Evolutionary conservation across 2,797 vertebrate genomes (phyloP).

Genomic region (Eutrigla gurnardus): DNA sequence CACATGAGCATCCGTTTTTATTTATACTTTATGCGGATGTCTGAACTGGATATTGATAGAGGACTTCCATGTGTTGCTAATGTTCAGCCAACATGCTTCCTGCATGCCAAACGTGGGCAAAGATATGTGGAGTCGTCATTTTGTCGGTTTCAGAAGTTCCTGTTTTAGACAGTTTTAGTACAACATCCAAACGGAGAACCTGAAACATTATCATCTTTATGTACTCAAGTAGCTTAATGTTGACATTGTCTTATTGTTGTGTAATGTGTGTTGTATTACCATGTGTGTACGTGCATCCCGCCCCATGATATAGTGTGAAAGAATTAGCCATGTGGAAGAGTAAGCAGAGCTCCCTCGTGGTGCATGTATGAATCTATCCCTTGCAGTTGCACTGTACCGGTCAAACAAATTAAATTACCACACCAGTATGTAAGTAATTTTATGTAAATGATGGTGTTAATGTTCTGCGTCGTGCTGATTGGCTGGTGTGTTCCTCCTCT

Average conservation of each 20-base stretch:
- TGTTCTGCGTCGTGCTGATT: conserved; percentile 91
- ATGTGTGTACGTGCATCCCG: conserved; percentile 1
- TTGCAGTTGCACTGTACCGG: conserved; percentile 87
- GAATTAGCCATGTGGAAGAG: conserved; percentile 88
- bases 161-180: conserved; percentile 16
- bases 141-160: conserved; percentile 5
- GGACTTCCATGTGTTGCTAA: background rate
- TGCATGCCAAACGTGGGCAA: background rate
- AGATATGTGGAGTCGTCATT: background rate
- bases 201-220: conserved; percentile 26
- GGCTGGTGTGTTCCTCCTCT: conserved; percentile 78
- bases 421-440: conserved; percentile 95
- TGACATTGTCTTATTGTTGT: conserved; percentile 45
- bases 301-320: conserved; percentile 79
- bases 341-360: conserved; percentile 82
- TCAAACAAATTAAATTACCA: conserved; percentile 96
- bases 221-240: conserved; percentile 28
- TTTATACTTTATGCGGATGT: background rate
- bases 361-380: conserved; percentile 88
- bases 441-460: conserved; percentile 96
- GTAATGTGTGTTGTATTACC: conserved; percentile 42
- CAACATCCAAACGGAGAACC: conserved; percentile 25
- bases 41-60: background rate
- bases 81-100: background rate
- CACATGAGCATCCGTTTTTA: background rate